Evolutionary conservation across 2,888 invertebrate genomes (phyloP), one percentile per base, ranked within the genome.

Genomic region (Apomyelois bistriatella): DNA sequence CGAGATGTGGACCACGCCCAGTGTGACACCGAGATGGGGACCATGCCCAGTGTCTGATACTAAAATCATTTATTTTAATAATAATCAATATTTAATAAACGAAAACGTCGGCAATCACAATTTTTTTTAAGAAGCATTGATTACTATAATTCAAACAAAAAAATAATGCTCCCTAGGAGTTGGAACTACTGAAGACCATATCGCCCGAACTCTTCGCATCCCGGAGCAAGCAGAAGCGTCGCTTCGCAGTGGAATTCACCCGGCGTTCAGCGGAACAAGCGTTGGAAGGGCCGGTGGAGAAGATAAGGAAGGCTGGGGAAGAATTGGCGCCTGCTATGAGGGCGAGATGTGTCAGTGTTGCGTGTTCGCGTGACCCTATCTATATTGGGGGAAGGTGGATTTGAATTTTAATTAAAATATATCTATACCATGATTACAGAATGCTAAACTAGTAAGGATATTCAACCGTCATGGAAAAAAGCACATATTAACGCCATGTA

Each of bases 331-430:
- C 92, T 0, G 65, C 68, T 8, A 71, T 68, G 17, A 62, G 68
- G 22, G 84, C 92, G 3, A 62, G 60, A 3, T 90, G 92, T 61
- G 90, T 90, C 16, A 79, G 83, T 47, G 90, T 94, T 2, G 76
- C 79, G 1, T 92, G 92, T 60, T 76, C 79, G 3, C 93, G 94
- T 62, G 89, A 91, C 54, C 92, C 94, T 9, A 72, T 94, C 28
- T 95, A 92, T 74, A 72, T 96, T 51, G 95, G 87, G 79, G 89
- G 95, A 67, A 85, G 93, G 92, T 92, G 59, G 58, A 71, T 56
- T n/a, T n/a, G n/a, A n/a, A 12, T 36, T 17, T 48, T 12, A 12
- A 0, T n/a, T 37, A 12, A n/a, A n/a, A n/a, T n/a, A n/a, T n/a
- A 12, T n/a, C 12, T 12, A 37, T 2, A 35, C 8, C 2, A 35